Conservation (phyloP, 2,797 vertebrate genomes). For the Lagodon rhomboides region DNA sequence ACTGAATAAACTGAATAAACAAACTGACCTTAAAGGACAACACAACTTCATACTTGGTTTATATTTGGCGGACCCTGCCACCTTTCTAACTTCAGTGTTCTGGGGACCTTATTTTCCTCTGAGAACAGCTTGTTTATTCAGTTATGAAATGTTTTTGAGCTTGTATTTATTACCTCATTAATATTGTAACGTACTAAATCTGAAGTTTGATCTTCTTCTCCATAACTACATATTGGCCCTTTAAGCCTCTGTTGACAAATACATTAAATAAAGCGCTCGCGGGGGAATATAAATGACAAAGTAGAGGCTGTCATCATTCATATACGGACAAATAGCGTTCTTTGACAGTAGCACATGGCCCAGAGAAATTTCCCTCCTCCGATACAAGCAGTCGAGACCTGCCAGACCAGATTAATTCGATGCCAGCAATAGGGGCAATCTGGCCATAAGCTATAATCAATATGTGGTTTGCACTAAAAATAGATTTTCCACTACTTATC, state of each 20-base stretch:
- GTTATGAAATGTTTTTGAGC: no score
- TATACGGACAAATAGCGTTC: slow-evolving; percentile 32
- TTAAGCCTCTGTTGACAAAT: slow-evolving; percentile 26
- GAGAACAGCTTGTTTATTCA: no score
- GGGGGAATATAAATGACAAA: slow-evolving; percentile 13
- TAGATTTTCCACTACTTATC: slow-evolving; percentile 60
- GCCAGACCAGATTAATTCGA: slow-evolving; percentile 55
- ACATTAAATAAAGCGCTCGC: slow-evolving; percentile 10
- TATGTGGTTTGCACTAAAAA: slow-evolving; percentile 63
- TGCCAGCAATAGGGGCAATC: slow-evolving; percentile 64
- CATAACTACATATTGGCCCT: no score
- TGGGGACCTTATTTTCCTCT: no score
- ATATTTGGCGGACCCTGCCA: no score
- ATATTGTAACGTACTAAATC: no score
- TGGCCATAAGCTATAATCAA: slow-evolving; percentile 77
- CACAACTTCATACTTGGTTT: no score
- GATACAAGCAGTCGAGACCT: slow-evolving; percentile 30
- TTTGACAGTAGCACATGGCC: slow-evolving; percentile 37
- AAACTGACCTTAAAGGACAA: no score
- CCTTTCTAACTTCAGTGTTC: no score
- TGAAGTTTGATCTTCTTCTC: no score
- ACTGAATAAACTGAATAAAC: no score
- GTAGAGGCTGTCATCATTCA: slow-evolving; percentile 24
- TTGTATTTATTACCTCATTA: no score
- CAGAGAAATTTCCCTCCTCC: slow-evolving; percentile 28